Percentiles rank a stretch among this genome's conserved stretches.
Conservation (phyloP, 2,113 vertebrate species). For the Gobius niger region DNA sequence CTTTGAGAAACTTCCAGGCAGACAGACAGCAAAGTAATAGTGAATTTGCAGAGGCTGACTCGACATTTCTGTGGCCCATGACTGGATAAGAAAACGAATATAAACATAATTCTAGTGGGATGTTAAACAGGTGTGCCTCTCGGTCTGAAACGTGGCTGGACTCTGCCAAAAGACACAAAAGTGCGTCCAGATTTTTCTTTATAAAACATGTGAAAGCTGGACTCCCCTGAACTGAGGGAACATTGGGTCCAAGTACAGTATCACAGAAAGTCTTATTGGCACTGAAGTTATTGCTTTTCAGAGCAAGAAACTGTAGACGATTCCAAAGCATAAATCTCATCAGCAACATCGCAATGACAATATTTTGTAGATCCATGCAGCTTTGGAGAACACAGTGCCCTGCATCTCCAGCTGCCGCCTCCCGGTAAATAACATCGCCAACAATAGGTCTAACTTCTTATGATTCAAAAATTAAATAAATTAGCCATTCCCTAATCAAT, state of each 20-base stretch:
- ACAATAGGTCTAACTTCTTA: no score
- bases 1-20: no score
- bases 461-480: no score
- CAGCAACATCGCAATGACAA: no score
- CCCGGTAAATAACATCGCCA: no score
- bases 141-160: neutral
- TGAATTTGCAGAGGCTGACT: neutral
- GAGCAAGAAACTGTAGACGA: neutral
- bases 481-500: no score
- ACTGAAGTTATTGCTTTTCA: neutral
- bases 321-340: no score
- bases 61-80: neutral
- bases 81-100: constrained; percentile 16
- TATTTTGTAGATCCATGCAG: no score
- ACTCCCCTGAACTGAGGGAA: neutral
- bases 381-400: no score
- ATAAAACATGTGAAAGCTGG: constrained; percentile 16
- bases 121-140: constrained; percentile 31
- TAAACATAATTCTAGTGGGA: constrained; percentile 26
- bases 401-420: no score
- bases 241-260: neutral
- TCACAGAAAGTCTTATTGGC: neutral
- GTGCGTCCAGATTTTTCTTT: constrained; percentile 14
- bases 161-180: constrained; percentile 33
- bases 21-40: constrained; percentile 15